These are phyloP conservation scores for Sebastes baramenuke DNA, from an alignment of 2,797 vertebrate genomes.

Conservation along the genomic window DNA sequence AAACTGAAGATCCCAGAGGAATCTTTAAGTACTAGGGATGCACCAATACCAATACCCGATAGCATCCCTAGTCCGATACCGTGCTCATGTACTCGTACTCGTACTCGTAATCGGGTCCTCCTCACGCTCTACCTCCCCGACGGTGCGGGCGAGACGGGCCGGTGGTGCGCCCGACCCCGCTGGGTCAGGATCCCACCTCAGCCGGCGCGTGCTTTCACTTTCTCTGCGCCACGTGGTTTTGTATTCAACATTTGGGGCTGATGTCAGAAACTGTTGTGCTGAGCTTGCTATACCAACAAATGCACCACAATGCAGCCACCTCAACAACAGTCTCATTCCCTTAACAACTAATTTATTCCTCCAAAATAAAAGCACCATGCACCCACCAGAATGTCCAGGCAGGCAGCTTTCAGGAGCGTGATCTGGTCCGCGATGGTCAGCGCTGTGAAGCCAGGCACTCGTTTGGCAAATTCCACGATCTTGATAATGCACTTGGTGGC, in stretches of 20 bases:
- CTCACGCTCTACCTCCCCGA: too few species aligned
- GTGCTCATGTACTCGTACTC: too few species aligned
- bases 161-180: too few species aligned
- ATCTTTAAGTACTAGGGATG: too few species aligned
- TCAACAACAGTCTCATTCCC: not conserved
- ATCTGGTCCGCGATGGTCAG: constrained; percentile 98
- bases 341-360: not conserved
- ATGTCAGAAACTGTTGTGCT: not conserved
- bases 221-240: accelerated
- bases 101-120: too few species aligned
- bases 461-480: constrained; percentile 99
- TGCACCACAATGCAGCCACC: not conserved
- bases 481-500: constrained; percentile 99
- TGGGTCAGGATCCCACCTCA: accelerated
- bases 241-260: too few species aligned
- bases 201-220: accelerated
- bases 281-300: not conserved
- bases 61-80: too few species aligned
- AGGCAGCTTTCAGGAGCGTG: constrained; percentile 97
- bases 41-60: too few species aligned
- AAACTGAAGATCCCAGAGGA: too few species aligned
- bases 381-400: constrained; percentile 95
- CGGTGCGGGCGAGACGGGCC: accelerated
- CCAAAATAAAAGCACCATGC: constrained; percentile 55
- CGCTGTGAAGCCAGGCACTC: constrained; percentile 94